These are phyloP conservation scores for Platichthys flesus DNA, from an alignment of 2,113 vertebrate species.

Conservation along the genomic window DNA sequence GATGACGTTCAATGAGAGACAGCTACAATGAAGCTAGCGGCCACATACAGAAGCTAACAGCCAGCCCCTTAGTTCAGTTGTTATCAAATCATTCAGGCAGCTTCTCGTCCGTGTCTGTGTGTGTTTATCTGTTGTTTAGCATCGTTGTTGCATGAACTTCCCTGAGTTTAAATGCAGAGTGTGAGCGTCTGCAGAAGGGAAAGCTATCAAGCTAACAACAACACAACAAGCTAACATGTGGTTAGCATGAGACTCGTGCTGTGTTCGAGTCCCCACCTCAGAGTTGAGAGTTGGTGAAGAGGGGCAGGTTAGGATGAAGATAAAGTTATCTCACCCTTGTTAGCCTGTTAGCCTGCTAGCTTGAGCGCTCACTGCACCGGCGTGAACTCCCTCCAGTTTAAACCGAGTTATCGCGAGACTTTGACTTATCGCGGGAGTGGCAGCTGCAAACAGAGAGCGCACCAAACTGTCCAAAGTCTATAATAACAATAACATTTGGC, in stretches of 20 bases:
- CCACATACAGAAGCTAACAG: not conserved
- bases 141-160: no score
- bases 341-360: conserved; percentile 56
- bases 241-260: rapidly evolving
- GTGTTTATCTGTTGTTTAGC: not conserved
- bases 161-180: no score
- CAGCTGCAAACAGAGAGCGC: no score
- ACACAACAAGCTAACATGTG: not conserved
- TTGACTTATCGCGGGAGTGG: conserved; percentile 3
- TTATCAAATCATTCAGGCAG: not conserved
- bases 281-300: conserved; percentile 6
- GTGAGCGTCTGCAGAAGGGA: not conserved
- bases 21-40: not conserved
- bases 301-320: not conserved
- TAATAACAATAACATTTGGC: no score
- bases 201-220: not conserved
- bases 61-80: no score
- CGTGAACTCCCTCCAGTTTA: conserved; percentile 60
- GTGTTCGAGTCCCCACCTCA: conserved; percentile 19
- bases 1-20: not conserved
- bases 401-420: conserved; percentile 52
- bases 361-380: no score
- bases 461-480: no score
- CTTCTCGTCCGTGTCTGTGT: not conserved
- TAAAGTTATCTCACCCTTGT: conserved; percentile 1